Evolutionary conservation across 2,888 invertebrate species (phyloP).

Genomic region (Nemotelus pantherinus): DNA sequence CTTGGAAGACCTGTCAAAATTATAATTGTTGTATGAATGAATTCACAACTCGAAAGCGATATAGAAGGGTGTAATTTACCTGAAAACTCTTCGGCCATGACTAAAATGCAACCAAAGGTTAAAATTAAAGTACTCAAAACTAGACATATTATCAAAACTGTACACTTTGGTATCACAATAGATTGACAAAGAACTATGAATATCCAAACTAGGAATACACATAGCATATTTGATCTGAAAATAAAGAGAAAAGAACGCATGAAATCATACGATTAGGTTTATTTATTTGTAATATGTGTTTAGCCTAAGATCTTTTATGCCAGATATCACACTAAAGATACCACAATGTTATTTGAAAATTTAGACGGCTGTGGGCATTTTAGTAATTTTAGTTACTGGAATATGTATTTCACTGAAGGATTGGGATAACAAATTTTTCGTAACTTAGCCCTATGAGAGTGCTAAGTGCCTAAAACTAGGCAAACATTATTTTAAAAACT

Average conservation of each 20-base stretch:
- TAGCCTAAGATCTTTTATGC: not conserved
- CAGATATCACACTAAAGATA: too few relatives aligned
- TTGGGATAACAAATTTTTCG: too few relatives aligned
- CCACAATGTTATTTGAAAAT: too few relatives aligned
- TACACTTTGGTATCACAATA: constrained; percentile 76
- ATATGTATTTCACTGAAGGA: too few relatives aligned
- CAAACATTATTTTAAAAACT: too few relatives aligned
- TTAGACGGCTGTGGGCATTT: too few relatives aligned
- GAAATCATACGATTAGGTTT: not conserved
- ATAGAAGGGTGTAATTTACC: constrained; percentile 52
- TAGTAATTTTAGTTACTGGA: too few relatives aligned
- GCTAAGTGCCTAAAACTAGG: too few relatives aligned
- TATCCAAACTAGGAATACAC: constrained; percentile 90
- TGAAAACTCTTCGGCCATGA: constrained; percentile 87
- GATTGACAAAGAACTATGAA: constrained; percentile 84
- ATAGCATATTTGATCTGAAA: constrained; percentile 83
- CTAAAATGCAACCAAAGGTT: constrained; percentile 76
- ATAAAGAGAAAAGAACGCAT: not conserved
- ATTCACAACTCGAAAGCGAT: not conserved
- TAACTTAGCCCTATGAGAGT: too few relatives aligned
- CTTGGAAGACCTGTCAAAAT: constrained; percentile 68
- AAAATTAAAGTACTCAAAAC: constrained; percentile 75
- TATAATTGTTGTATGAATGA: not conserved
- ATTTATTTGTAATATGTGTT: not conserved
- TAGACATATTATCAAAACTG: constrained; percentile 70